Percentiles rank a stretch among this genome's conserved stretches.
Conservation (phyloP, 1,140 invertebrate genomes). For the Camponotus vicinus region DNA sequence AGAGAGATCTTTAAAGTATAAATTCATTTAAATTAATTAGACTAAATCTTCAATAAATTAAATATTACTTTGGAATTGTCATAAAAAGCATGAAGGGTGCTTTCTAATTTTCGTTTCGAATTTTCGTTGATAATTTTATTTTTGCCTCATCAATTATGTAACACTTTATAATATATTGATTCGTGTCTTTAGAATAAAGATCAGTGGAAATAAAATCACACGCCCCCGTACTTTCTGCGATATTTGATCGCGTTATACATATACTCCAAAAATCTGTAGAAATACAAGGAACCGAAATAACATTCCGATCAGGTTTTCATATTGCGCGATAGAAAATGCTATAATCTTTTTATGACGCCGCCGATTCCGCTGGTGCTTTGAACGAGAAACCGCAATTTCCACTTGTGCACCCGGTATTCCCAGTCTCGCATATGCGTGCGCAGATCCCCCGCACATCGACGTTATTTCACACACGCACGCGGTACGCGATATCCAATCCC, state of each 20-base stretch:
- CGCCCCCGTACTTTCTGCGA: background rate
- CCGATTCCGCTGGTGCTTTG: constrained; percentile 52
- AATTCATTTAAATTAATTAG: background rate
- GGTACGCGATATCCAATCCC: constrained; percentile 44
- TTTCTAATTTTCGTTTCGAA: background rate
- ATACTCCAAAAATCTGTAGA: constrained; percentile 45
- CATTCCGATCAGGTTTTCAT: constrained; percentile 54
- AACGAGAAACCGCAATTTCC: constrained; percentile 55
- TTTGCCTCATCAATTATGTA: background rate
- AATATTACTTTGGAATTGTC: background rate
- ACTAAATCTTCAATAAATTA: background rate
- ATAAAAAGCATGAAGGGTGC: background rate
- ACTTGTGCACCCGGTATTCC: constrained; percentile 43
- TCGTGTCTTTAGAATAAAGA: background rate
- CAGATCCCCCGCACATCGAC: background rate
- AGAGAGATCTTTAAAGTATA: constrained; percentile 8
- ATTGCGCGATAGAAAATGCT: constrained; percentile 58
- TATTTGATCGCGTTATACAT: constrained; percentile 49
- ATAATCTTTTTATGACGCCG: constrained; percentile 56
- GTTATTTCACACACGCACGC: constrained; percentile 34
- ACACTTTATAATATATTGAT: constrained; percentile 7
- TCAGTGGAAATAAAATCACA: constrained; percentile 11
- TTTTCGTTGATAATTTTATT: background rate
- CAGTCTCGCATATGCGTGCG: constrained; percentile 51
- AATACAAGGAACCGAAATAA: constrained; percentile 50